phyloP scores from a whole-genome alignment of 2,113 vertebrate species.

The Oenanthe oenanthe region DNA sequence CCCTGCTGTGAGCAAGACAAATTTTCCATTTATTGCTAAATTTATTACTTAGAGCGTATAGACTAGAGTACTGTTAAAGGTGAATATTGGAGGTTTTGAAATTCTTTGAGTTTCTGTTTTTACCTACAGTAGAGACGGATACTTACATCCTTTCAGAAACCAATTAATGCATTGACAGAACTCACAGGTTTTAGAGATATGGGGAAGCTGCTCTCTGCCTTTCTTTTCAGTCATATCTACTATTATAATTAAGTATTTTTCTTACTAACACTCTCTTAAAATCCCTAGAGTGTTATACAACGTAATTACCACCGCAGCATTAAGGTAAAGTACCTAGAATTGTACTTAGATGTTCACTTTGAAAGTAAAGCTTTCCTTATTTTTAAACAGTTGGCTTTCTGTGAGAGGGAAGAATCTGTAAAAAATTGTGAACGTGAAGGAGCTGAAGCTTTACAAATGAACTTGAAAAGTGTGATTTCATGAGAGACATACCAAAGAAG shows the following conservation, averaged over 20 bases:
- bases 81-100: not conserved
- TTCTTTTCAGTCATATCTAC: not conserved
- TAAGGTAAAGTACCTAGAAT: not conserved
- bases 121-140: not conserved
- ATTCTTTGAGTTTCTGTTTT: not conserved
- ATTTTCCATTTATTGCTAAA: not conserved
- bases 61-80: not conserved
- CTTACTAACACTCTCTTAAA: not conserved
- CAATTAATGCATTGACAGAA: not conserved
- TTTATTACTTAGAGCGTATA: accelerated
- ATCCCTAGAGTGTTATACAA: not conserved
- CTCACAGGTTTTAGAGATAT: not conserved
- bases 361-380: not conserved
- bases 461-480: not conserved
- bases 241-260: not conserved
- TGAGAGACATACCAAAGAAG: not conserved
- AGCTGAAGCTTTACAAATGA: not conserved
- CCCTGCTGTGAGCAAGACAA: not conserved
- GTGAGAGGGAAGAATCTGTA: not conserved
- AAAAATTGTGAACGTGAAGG: not conserved
- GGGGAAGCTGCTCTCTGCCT: not conserved
- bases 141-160: not conserved
- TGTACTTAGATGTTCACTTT: not conserved
- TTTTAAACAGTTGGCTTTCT: not conserved
- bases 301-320: not conserved